These are phyloP conservation scores for Polylopha cassiicola DNA, from an alignment of 2,888 invertebrate species.

Conservation along the genomic window DNA sequence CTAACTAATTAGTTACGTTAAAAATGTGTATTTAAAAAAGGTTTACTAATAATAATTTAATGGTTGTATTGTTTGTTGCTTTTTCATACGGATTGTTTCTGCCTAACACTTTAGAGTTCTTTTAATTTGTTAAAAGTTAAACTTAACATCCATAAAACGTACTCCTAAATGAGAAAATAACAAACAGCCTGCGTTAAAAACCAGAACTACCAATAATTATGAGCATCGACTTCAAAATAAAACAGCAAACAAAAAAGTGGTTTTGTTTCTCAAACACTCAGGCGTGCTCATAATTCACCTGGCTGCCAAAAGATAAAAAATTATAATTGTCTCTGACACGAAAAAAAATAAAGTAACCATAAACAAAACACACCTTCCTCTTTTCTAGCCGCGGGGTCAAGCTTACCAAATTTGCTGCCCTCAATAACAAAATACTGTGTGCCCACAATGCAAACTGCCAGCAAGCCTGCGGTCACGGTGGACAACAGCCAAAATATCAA, in stretches of 20 bases:
- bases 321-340: slow-evolving; percentile 1
- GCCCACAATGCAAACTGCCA: slow-evolving; percentile 80
- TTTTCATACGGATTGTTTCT: no score
- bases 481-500: slow-evolving; percentile 81
- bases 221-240: slow-evolving; percentile 3
- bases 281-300: not conserved
- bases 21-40: no score
- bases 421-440: slow-evolving; percentile 82
- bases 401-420: slow-evolving; percentile 80
- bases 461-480: slow-evolving; percentile 79
- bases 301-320: no score
- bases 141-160: no score
- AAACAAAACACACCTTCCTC: slow-evolving; percentile 68
- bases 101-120: no score
- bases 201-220: not conserved
- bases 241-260: slow-evolving; percentile 1
- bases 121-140: no score
- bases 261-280: slow-evolving; percentile 2
- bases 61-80: no score
- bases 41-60: no score
- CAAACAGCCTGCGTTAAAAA: no score
- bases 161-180: no score
- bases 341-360: slow-evolving; percentile 37
- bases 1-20: no score
- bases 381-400: slow-evolving; percentile 54